Evolutionary conservation across 2,888 invertebrate species (phyloP), one percentile per base, ranked within the genome.

Genomic region (Dinocampus coccinellae): DNA sequence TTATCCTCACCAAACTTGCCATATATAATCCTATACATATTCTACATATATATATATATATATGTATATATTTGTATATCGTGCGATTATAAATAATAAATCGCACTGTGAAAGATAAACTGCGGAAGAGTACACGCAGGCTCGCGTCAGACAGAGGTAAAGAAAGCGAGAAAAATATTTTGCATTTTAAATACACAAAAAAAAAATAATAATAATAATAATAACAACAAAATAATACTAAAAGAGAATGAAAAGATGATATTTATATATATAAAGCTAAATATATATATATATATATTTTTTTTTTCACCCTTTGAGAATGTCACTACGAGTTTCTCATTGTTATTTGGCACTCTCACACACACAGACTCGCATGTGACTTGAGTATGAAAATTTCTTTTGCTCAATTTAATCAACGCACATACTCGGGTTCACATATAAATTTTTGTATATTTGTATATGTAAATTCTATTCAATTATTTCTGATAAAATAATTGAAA

Each of bases 51-150:
- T 16, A 42, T n/a, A 42, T 13, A 42, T 3, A 16, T 42, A 39
- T n/a, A 13, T 39, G 13, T 36, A 36, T 9, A 61, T 36, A 36
- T 42, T 42, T 62, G 11, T 69, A 80, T 79, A 80, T 81, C 82
- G 80, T 79, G 80, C 81, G 82, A 85, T 84, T 84, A 82, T 47
- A 16, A 84, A 85, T 84, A 84, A 84, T 83, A 82, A 84, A 84
- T 83, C 81, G 78, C 75, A 16, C 7, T 75, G 70, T 74, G 75
- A 72, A 76, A 82, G 83, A 84, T 84, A 84, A 79, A 75, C 7
- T 47, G 16, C 73, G 70, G 76, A 58, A 74, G 39, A 73, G 72
- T 67, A 60, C 69, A 70, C 63, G 74, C 72, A 67, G 68, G 65
- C 70, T 58, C 42, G 20, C 3, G 22, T 13, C 11, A 13, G 34